Base-by-base conservation (phyloP, 2,797 vertebrate species). In the Ctenochaetus hawaiiensis region DNA sequence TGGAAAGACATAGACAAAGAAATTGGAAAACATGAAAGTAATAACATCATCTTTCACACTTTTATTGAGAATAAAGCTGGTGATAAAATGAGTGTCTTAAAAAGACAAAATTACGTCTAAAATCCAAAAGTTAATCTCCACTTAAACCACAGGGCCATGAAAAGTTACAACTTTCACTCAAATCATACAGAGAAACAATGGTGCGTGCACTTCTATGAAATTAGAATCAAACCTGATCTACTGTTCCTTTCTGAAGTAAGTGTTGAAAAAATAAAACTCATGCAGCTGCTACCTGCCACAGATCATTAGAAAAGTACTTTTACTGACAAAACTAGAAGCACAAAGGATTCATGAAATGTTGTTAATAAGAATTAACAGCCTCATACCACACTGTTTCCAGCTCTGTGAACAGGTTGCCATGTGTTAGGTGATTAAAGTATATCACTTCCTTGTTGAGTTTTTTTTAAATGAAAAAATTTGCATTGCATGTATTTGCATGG, bases 401-500 rank as follows among this genome's bases (percentile, higher is more conserved):
- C 51, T 72, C 18, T 47, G 6, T 30, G 43, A 34, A 61, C 45
- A 70, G 5, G 72, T 62, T 59, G 44, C 52, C 64, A 58, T 26
- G 14, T 73, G 45, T 60, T 37, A 10, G 18, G 10, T 20, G n/a
- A 66, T 34, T 22, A 39, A n/a, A 13, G 37, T 10, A 7, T 8
- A 37, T 70, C 63, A 73, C 65, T 85, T 88, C 83, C 81, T 72
- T 67, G 23, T 61, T 34, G 30, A 51, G 60, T 51, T 72, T n/a
- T 44, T 61, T 39, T 0, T 5, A 9, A 34, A 34, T 34, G 6
- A 34, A 34, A 7, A 4, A 4, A 86, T 92, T 93, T 92, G 87
- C 82, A 87, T 90, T 52, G 8, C 8, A 70, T 23, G 17, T 53
- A 80, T 89, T 86, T 90, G 77, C 71, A 82, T 84, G 54, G 39